Conservation (phyloP, 2,113 vertebrate genomes). For the Ciconia maguari region DNA sequence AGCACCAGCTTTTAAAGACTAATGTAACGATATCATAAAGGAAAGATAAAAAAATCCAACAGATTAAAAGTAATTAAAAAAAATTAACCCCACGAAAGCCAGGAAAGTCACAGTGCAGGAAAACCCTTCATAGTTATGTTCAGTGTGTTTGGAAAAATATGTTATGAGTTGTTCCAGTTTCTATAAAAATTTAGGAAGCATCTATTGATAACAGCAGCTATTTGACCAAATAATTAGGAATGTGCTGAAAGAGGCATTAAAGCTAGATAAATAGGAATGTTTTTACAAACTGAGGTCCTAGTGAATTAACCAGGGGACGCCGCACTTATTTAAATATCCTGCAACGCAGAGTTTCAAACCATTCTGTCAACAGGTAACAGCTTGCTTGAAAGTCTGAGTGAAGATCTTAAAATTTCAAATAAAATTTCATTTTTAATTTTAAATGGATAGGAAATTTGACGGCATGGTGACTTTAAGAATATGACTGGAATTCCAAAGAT, state of each 20-base stretch:
- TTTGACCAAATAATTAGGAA: not conserved
- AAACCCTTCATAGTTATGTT: not conserved
- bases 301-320: not conserved
- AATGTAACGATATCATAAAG: accelerated
- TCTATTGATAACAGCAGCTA: not conserved
- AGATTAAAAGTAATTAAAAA: not conserved
- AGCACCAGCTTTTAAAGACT: not conserved
- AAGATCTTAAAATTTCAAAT: not conserved
- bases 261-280: not conserved
- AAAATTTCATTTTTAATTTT: not conserved
- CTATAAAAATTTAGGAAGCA: not conserved
- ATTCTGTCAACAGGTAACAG: not conserved
- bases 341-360: not conserved
- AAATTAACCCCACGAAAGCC: not conserved
- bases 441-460: not conserved
- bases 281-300: not conserved
- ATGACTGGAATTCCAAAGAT: not conserved
- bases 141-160: not conserved
- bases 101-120: not conserved
- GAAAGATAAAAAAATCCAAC: not conserved
- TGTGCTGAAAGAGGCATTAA: not conserved
- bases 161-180: not conserved
- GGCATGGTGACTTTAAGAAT: not conserved
- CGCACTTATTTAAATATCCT: not conserved
- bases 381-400: not conserved